phyloP scores from a whole-genome alignment of 2,113 vertebrate species.

The Leiothrix lutea region DNA sequence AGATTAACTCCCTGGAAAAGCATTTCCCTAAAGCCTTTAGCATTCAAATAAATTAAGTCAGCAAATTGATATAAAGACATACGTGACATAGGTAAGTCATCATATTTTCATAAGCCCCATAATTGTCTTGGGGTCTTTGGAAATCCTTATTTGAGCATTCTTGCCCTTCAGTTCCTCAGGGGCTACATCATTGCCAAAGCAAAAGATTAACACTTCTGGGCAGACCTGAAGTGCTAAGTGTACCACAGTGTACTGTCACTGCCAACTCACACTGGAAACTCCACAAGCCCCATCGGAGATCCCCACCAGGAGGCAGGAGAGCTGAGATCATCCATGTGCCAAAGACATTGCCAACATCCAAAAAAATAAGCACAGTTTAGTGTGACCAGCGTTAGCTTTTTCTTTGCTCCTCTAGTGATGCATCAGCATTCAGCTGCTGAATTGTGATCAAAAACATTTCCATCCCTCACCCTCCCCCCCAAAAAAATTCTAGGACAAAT shows the following conservation, averaged over 20 bases:
- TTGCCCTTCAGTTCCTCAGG: slow-evolving; percentile 2
- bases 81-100: not conserved
- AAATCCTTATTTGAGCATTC: not conserved
- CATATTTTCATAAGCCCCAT: not conserved
- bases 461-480: fast-evolving
- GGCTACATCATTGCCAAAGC: not conserved
- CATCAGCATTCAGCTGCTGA: not conserved
- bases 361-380: not conserved
- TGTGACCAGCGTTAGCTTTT: not conserved
- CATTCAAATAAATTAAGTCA: slow-evolving; percentile 29
- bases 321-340: not conserved
- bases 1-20: slow-evolving; percentile 35
- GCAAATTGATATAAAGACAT: not conserved
- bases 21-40: slow-evolving; percentile 8
- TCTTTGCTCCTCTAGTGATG: not conserved
- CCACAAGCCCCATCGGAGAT: not conserved
- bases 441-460: not conserved
- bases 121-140: not conserved
- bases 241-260: not conserved
- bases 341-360: not conserved
- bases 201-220: not conserved
- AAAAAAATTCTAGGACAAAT: not conserved
- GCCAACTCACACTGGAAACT: not conserved
- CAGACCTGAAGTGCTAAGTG: not conserved
- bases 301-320: not conserved